These are phyloP conservation scores for Gonioctena quinquepunctata DNA, from an alignment of 1,140 invertebrate genomes.

Conservation along the genomic window DNA sequence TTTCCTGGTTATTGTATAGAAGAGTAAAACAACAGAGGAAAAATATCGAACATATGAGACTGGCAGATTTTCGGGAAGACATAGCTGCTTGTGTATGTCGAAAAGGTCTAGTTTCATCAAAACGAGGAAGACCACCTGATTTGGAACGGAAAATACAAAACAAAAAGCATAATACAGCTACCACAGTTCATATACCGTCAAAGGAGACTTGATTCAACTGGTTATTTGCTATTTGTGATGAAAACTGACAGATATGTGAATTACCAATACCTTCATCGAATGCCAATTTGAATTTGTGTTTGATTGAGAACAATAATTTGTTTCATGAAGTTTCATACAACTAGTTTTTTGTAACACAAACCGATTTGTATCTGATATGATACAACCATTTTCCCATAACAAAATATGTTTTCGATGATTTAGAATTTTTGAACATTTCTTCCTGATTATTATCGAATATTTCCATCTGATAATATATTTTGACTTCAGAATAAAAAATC, in stretches of 20 bases:
- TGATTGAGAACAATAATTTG: constrained; percentile 12
- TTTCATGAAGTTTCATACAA: background rate
- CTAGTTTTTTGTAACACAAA: constrained; percentile 4
- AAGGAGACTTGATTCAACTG: too few species aligned
- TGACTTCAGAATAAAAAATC: too few species aligned
- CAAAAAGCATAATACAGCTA: constrained; percentile 11
- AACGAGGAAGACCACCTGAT: constrained; percentile 16
- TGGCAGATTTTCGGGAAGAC: constrained; percentile 23
- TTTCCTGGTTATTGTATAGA: too few species aligned
- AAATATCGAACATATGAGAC: constrained; percentile 8
- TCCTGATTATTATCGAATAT: background rate
- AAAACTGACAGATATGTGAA: too few species aligned
- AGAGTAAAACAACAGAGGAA: too few species aligned
- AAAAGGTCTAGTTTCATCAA: constrained; percentile 4
- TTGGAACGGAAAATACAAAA: constrained; percentile 11
- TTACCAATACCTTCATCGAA: too few species aligned
- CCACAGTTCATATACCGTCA: constrained; percentile 13
- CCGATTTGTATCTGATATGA: constrained; percentile 12
- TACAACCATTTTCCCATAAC: background rate
- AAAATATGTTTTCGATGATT: background rate
- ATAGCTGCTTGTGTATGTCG: constrained; percentile 15
- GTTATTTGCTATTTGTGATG: too few species aligned
- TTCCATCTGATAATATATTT: too few species aligned
- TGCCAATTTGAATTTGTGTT: too few species aligned
- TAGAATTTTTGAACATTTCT: background rate